A percentile compares a stretch with the other conserved stretches of the same genome.
Evolutionary conservation across 2,888 invertebrate genomes (phyloP).

Genomic region (Dichetophora obliterata): DNA sequence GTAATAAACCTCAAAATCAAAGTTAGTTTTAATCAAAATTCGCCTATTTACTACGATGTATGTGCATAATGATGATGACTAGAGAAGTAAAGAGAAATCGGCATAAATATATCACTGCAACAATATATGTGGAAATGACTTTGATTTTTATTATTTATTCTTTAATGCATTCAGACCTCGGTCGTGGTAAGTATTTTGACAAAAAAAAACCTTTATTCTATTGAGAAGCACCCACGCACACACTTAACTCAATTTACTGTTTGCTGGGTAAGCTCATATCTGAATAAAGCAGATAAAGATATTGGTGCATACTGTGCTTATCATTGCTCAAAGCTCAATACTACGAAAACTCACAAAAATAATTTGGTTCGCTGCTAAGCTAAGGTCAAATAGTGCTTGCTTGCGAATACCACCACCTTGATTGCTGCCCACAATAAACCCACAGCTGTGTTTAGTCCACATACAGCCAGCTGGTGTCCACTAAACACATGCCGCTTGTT

Average conservation of each 20-base stretch:
- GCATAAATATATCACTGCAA: constrained; percentile 22
- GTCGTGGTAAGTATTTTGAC: not conserved
- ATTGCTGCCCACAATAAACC: not conserved
- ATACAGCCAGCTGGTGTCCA: not conserved
- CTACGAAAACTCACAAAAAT: no score
- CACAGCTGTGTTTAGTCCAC: not conserved
- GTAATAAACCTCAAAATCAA: not conserved
- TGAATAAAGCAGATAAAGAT: no score
- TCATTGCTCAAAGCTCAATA: no score
- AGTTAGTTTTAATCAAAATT: constrained; percentile 19
- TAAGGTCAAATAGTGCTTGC: no score
- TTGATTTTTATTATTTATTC: not conserved
- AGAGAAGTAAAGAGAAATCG: not conserved
- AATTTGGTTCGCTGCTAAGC: no score
- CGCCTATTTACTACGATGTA: constrained; percentile 13
- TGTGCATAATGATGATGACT: constrained; percentile 14
- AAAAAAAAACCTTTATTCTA: not conserved
- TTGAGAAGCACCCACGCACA: no score
- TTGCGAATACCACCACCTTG: no score
- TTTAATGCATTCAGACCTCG: not conserved
- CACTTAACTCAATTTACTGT: no score
- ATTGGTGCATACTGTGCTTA: no score
- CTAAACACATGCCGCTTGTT: not conserved
- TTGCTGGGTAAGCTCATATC: no score
- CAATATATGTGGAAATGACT: not conserved